Base-by-base conservation (phyloP, 2,888 invertebrate species). In the Eilema sororculum region DNA sequence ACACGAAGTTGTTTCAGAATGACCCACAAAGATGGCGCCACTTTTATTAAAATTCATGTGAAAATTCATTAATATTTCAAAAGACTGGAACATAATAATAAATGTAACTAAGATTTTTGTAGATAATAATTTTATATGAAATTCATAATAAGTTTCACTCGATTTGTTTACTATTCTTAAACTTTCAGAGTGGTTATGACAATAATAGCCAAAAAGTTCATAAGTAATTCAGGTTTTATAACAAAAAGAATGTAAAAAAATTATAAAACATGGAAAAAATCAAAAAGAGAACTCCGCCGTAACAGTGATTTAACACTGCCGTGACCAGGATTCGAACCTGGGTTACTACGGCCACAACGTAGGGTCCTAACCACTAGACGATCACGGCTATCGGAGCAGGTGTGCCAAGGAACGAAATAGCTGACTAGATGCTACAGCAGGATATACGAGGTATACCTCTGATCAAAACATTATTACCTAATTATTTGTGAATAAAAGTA, bases 281-380 rank as follows among this genome's bases (percentile, higher is more conserved):
- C 56, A 59, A 73, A 72, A 73, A 73, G 57, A 67, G 20, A 58
- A 25, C 91, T 90, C 90, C 92, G 87, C 93, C 93, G 87, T 88
- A 91, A 92, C 93, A 93, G 92, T 92, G 91, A 12, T 70, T 20
- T 9, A 6, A 78, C 92, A 88, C 89, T 95, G 96, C 95, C 96
- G 96, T 96, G 96, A 96, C 96, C 96, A 96, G 96, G 96, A 96
- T 96, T 97, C 96, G 96, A 97, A 97, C 96, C 97, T 96, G 96
- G 96, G 96, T 97, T 97, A 96, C 96, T 96, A 96, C 96, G 96
- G 96, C 96, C 96, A 96, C 96, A 96, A 96, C 96, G 96, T 96
- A 96, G 96, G 95, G 96, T 96, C 96, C 96, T 96, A 96, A 96
- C 96, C 96, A 96, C 96, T 96, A 96, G 96, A 96, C 96, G 96